These are phyloP conservation scores for Ephestia elutella DNA, from an alignment of 1,140 invertebrate species.

Conservation along the genomic window DNA sequence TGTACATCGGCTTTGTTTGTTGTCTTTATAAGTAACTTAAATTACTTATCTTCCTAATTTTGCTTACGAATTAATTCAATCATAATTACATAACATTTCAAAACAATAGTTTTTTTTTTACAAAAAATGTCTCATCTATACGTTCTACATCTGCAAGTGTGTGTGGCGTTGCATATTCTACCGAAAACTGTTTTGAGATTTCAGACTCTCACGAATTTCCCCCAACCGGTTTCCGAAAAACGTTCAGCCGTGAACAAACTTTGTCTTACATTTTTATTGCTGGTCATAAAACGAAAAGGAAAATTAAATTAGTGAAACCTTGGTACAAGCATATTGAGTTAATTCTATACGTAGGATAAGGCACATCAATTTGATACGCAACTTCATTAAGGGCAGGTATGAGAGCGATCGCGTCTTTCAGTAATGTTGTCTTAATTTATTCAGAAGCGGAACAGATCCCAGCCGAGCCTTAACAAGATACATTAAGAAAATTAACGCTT, in stretches of 20 bases:
- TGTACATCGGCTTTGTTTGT: not conserved
- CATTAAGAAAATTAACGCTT: constrained; percentile 65
- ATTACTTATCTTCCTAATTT: too few species aligned
- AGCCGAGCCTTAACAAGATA: constrained; percentile 51
- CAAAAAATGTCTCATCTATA: constrained; percentile 17
- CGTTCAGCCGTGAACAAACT: constrained; percentile 27
- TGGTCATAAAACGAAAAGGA: not conserved
- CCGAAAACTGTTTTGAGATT: constrained; percentile 30
- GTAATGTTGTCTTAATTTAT: constrained; percentile 47
- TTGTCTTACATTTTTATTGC: constrained; percentile 7
- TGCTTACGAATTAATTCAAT: too few species aligned
- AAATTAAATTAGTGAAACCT: not conserved
- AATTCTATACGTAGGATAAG: not conserved
- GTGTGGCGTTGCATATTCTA: constrained; percentile 23
- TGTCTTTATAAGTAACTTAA: too few species aligned
- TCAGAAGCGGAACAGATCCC: constrained; percentile 36
- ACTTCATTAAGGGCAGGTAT: constrained; percentile 35
- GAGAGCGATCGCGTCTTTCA: constrained; percentile 33
- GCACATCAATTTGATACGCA: constrained; percentile 18
- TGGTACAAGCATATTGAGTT: constrained; percentile 5
- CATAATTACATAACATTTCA: too few species aligned
- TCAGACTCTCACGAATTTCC: constrained; percentile 33
- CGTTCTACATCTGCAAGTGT: constrained; percentile 7
- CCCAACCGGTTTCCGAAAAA: constrained; percentile 22
- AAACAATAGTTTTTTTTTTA: not conserved